These are phyloP conservation scores for Taenioides sp. DNA, from an alignment of 2,797 vertebrate genomes.

Conservation along the genomic window DNA sequence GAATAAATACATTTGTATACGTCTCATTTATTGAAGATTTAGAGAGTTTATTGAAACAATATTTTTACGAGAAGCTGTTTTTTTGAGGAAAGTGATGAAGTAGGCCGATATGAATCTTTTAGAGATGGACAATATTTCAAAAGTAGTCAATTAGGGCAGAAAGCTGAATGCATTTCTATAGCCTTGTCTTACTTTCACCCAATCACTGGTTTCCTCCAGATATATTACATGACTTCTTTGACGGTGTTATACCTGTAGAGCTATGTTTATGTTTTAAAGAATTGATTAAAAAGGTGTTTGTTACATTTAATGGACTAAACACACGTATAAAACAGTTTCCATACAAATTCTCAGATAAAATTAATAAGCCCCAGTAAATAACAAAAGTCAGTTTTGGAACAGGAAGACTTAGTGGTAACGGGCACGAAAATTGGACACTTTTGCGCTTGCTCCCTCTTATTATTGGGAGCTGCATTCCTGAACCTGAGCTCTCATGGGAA, in stretches of 20 bases:
- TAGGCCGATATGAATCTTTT: too few relatives aligned
- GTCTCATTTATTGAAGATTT: too few relatives aligned
- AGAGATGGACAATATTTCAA: too few relatives aligned
- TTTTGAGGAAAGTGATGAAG: too few relatives aligned
- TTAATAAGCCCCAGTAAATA: constrained; percentile 24
- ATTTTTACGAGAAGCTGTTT: too few relatives aligned
- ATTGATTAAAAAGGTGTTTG: constrained; percentile 18
- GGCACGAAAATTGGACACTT: constrained; percentile 39
- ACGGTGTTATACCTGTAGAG: constrained; percentile 4
- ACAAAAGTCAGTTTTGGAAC: constrained; percentile 19
- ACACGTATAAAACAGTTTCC: constrained; percentile 6
- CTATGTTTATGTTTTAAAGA: constrained; percentile 21
- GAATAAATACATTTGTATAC: too few relatives aligned
- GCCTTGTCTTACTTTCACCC: not conserved
- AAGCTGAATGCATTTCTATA: too few relatives aligned
- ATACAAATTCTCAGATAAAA: constrained; percentile 22
- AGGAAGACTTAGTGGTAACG: constrained; percentile 28
- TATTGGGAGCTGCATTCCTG: constrained; percentile 28
- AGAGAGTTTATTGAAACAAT: too few relatives aligned
- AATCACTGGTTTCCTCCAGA: constrained; percentile 19
- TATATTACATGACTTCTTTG: constrained; percentile 26
- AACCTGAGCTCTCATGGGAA: constrained; percentile 33
- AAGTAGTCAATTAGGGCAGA: too few relatives aligned
- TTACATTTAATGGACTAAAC: constrained; percentile 33
- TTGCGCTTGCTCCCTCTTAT: constrained; percentile 25